Conservation (phyloP, 2,888 invertebrate species). For the Stenodera caucasica region DNA sequence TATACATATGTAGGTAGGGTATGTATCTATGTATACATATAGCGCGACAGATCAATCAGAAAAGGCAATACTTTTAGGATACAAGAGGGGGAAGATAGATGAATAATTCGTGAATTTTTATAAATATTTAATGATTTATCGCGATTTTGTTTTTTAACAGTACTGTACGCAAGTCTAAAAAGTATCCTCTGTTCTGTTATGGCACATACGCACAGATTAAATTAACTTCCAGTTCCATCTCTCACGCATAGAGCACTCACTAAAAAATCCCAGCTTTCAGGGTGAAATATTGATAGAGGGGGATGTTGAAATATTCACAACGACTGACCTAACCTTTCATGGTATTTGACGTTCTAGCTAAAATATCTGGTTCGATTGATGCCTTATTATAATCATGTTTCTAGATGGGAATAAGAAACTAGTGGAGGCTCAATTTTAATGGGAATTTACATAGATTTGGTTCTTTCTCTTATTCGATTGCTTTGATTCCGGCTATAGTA, state of each 20-base stretch:
- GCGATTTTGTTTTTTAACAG: conserved; percentile 41
- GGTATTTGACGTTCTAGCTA: conserved; percentile 24
- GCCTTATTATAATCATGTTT: conserved; percentile 18
- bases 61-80: conserved; percentile 40
- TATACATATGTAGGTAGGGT: not conserved
- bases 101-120: conserved; percentile 42
- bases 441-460: too few relatives aligned
- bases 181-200: conserved; percentile 39
- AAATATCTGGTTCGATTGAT: conserved; percentile 23
- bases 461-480: too few relatives aligned
- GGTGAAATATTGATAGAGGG: conserved; percentile 49
- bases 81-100: conserved; percentile 28
- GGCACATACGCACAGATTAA: conserved; percentile 45
- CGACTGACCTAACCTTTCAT: conserved; percentile 47
- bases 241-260: conserved; percentile 38
- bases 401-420: too few relatives aligned
- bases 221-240: conserved; percentile 44
- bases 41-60: conserved; percentile 40
- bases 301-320: conserved; percentile 48
- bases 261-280: conserved; percentile 44
- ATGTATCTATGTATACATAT: not conserved
- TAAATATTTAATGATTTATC: conserved; percentile 49
- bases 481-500: too few relatives aligned
- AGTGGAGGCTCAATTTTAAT: too few relatives aligned
- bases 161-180: conserved; percentile 42